Conservation (phyloP, 1,140 invertebrate species). For the Drusus annulatus region DNA sequence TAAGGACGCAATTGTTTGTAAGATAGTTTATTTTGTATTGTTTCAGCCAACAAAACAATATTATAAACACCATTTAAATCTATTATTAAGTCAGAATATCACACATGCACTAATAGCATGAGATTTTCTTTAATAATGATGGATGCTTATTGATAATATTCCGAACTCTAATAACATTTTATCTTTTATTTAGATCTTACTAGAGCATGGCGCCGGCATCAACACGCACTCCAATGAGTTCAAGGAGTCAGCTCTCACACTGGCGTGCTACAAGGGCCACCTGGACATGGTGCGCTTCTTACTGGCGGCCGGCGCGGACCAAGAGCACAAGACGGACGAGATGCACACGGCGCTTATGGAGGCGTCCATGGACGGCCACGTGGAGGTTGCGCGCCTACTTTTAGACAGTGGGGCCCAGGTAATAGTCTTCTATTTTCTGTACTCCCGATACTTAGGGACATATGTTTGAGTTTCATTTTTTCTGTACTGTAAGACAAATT, state of each 20-base stretch:
- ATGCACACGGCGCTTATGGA: slow-evolving; percentile 99
- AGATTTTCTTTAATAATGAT: too few species aligned
- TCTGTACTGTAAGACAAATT: too few species aligned
- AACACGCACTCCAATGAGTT: slow-evolving; percentile 99
- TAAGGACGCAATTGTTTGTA: too few species aligned
- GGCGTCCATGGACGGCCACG: slow-evolving; percentile 99
- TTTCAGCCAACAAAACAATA: too few species aligned
- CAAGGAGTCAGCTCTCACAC: slow-evolving; percentile 94
- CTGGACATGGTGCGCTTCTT: slow-evolving; percentile 98
- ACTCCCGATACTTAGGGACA: too few species aligned
- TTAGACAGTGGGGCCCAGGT: slow-evolving; percentile 97
- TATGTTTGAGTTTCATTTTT: too few species aligned
- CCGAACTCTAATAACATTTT: background rate
- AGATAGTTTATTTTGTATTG: too few species aligned
- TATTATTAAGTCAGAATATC: too few species aligned
- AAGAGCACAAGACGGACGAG: slow-evolving; percentile 99
- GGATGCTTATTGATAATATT: too few species aligned
- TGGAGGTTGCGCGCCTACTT: slow-evolving; percentile 94
- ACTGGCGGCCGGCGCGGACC: slow-evolving; percentile 93
- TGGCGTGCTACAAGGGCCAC: slow-evolving; percentile 98
- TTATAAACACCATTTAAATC: too few species aligned
- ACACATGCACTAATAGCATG: too few species aligned
- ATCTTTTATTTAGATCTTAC: slow-evolving; percentile 75
- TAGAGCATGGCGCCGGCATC: slow-evolving; percentile 95
- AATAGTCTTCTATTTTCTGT: background rate